Evolutionary conservation across 2,113 vertebrate genomes (phyloP).

Genomic region (Gasterosteus aculeatus): DNA sequence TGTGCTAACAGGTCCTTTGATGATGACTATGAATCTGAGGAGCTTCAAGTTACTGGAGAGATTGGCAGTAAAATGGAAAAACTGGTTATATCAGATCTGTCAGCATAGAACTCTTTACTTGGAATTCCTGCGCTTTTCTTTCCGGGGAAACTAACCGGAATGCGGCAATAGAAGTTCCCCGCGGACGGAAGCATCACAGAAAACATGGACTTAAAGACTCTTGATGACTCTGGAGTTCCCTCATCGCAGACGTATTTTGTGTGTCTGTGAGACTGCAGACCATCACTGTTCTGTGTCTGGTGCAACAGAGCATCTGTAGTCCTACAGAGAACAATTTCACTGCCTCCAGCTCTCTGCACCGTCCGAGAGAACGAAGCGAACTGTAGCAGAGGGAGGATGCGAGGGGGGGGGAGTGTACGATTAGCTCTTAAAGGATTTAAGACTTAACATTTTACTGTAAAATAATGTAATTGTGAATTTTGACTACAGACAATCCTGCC

Average conservation of each 20-base stretch:
- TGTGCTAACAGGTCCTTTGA: slow-evolving; percentile 91
- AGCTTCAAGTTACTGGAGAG: slow-evolving; percentile 87
- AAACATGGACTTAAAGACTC: slow-evolving; percentile 35
- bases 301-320: slow-evolving; percentile 78
- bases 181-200: slow-evolving; percentile 24
- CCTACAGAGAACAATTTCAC: slow-evolving; percentile 48
- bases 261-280: slow-evolving; percentile 36
- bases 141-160: slow-evolving; percentile 54
- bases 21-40: slow-evolving; percentile 94
- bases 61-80: slow-evolving; percentile 92
- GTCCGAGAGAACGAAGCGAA: slow-evolving; percentile 20
- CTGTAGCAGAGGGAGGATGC: neutral
- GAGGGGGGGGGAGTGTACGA: neutral
- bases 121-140: slow-evolving; percentile 62
- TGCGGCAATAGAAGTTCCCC: slow-evolving; percentile 1
- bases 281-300: slow-evolving; percentile 74
- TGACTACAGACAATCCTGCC: slow-evolving; percentile 69
- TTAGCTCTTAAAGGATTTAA: slow-evolving; percentile 51
- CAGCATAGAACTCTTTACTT: slow-evolving; percentile 76
- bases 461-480: slow-evolving; percentile 49
- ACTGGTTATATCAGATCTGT: slow-evolving; percentile 89
- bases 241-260: slow-evolving; percentile 28
- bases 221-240: slow-evolving; percentile 14
- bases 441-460: slow-evolving; percentile 37
- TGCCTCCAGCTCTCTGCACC: slow-evolving; percentile 37